A percentile compares a stretch with the other conserved stretches of the same genome.
phyloP scores from a whole-genome alignment of 2,888 invertebrate genomes.

The Halictus quadricinctus region DNA sequence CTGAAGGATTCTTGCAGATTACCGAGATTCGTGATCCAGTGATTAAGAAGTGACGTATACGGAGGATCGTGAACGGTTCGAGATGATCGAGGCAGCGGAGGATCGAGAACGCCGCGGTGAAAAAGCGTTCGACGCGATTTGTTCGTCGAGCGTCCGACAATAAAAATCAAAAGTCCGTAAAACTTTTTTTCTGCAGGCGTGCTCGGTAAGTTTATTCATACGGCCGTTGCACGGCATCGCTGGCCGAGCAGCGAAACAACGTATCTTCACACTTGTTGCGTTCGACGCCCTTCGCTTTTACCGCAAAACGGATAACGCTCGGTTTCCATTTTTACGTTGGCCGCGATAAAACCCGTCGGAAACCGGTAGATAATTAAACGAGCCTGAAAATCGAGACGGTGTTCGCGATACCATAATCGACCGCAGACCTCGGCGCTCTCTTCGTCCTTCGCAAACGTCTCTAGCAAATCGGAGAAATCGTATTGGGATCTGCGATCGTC shows the following conservation, averaged over 20 bases:
- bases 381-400: background rate
- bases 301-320: slow-evolving; percentile 51
- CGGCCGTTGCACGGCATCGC: slow-evolving; percentile 7
- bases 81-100: background rate
- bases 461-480: background rate
- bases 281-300: slow-evolving; percentile 67
- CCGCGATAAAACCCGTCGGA: slow-evolving; percentile 4
- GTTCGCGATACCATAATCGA: background rate
- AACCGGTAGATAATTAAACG: background rate
- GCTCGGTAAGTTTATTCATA: slow-evolving; percentile 14
- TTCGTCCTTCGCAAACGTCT: background rate
- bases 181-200: background rate
- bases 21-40: background rate
- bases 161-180: background rate
- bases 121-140: slow-evolving; percentile 4
- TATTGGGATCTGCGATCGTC: background rate
- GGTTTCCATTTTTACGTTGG: slow-evolving; percentile 61
- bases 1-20: background rate
- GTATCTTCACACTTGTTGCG: slow-evolving; percentile 78
- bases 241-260: slow-evolving; percentile 72
- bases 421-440: background rate
- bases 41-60: background rate
- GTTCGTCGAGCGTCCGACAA: background rate
- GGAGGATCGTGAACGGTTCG: background rate
- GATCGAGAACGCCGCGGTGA: background rate